A percentile compares a stretch with the other conserved stretches of the same genome.
These are phyloP conservation scores for Agriopis marginaria DNA, from an alignment of 2,888 invertebrate genomes.

Conservation along the genomic window DNA sequence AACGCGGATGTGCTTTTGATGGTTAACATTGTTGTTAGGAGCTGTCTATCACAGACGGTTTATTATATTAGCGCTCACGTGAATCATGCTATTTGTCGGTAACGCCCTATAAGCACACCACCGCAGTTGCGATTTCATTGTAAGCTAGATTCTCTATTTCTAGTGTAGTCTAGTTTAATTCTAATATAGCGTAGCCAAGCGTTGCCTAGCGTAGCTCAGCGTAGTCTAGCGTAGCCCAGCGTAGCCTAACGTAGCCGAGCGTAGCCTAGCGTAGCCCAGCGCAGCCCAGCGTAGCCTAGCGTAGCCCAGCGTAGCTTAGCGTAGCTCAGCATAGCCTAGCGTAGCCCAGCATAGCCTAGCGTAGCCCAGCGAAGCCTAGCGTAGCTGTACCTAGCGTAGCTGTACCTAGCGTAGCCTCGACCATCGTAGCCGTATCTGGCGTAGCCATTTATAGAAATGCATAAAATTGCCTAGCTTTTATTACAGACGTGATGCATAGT, in stretches of 20 bases:
- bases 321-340: too few species aligned
- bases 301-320: too few species aligned
- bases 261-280: too few species aligned
- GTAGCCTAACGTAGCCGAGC: too few species aligned
- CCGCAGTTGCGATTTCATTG: background rate
- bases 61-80: slow-evolving; percentile 13
- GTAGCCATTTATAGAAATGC: background rate
- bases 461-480: background rate
- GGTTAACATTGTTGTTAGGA: slow-evolving; percentile 17
- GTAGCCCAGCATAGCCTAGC: too few species aligned
- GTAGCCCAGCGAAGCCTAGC: too few species aligned
- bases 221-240: too few species aligned
- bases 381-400: background rate
- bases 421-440: background rate
- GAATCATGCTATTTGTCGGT: background rate
- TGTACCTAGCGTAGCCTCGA: background rate
- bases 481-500: too few species aligned
- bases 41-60: slow-evolving; percentile 20
- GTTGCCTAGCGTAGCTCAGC: too few species aligned
- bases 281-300: too few species aligned
- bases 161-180: background rate
- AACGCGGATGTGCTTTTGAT: slow-evolving; percentile 25
- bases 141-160: too few species aligned
- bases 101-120: background rate
- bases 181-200: too few species aligned